These are phyloP conservation scores for Choloepus didactylus DNA, from an alignment of 2,797 vertebrate species.

Conservation along the genomic window DNA sequence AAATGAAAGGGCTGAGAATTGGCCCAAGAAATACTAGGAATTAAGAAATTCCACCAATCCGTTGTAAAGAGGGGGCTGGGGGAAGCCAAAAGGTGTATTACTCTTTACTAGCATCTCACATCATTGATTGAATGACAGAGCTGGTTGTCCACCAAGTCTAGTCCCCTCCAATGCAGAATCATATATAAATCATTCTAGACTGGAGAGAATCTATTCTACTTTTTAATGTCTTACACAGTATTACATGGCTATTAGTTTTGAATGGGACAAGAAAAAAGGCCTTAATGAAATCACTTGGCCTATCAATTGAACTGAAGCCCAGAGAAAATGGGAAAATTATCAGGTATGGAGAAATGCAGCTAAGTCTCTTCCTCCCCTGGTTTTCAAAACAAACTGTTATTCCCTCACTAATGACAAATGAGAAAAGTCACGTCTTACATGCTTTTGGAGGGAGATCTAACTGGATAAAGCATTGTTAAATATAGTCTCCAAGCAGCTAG, in stretches of 20 bases:
- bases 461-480: not conserved
- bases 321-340: conserved; percentile 55
- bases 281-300: conserved; percentile 16
- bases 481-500: not conserved
- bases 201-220: not conserved
- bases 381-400: conserved; percentile 19
- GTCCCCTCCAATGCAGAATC: not conserved
- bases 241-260: not conserved
- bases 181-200: conserved; percentile 13
- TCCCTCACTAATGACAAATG: not conserved
- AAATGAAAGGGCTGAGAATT: not conserved
- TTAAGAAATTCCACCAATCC: not conserved
- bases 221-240: not conserved
- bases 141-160: not conserved
- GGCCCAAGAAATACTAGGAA: not conserved
- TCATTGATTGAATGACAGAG: not conserved
- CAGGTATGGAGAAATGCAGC: not conserved
- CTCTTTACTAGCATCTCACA: not conserved
- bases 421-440: not conserved
- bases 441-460: not conserved
- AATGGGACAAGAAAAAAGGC: not conserved
- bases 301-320: not conserved
- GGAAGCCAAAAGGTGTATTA: not conserved
- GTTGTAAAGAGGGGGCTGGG: not conserved
- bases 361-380: not conserved